A percentile compares a stretch with the other conserved stretches of the same genome.
These are phyloP conservation scores for Drosophila longiperda DNA, from an alignment of 2,888 invertebrate species.

Conservation along the genomic window DNA sequence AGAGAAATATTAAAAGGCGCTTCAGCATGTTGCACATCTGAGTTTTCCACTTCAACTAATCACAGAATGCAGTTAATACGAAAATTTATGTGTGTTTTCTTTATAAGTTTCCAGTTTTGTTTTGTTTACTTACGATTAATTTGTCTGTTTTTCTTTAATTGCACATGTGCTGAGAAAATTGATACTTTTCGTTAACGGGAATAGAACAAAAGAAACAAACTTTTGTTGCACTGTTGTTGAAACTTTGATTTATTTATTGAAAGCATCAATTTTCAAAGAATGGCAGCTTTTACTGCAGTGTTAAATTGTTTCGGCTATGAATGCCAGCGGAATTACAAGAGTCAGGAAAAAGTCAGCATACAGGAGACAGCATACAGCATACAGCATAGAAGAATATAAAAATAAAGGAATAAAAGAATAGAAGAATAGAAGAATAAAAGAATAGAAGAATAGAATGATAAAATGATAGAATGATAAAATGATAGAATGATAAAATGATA, in stretches of 20 bases:
- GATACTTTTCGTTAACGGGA: neutral
- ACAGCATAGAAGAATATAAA: no score
- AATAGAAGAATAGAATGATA: no score
- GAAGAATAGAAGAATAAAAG: no score
- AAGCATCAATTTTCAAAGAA: neutral
- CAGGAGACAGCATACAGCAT: no score
- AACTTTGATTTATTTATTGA: neutral
- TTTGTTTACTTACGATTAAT: conserved; percentile 1
- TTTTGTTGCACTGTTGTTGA: neutral
- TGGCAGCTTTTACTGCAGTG: neutral
- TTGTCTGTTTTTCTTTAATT: neutral
- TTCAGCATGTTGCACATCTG: conserved; percentile 18
- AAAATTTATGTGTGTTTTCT: neutral
- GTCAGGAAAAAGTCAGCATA: no score
- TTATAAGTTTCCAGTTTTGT: neutral
- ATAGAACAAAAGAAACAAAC: neutral
- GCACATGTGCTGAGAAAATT: neutral
- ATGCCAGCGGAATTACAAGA: neutral
- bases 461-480: no score
- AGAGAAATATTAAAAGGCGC: conserved; percentile 2
- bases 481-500: no score
- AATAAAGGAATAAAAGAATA: no score
- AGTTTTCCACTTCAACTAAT: neutral
- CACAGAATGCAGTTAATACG: neutral
- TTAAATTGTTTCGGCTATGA: neutral